Evolutionary conservation across 2,113 vertebrate species (phyloP).

Genomic region (Trinectes maculatus): DNA sequence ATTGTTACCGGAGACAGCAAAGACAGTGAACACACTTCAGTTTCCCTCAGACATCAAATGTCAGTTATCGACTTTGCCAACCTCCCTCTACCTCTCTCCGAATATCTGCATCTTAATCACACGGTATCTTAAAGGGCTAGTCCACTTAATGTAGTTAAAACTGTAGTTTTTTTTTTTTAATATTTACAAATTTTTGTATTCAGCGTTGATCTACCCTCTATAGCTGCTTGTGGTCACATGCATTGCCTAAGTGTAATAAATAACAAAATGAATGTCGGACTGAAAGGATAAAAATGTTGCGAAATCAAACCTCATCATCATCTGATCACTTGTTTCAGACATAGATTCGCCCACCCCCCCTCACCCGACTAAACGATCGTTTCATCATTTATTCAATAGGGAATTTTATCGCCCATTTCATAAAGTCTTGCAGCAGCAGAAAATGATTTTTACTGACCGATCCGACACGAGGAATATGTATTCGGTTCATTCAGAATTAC

Average conservation of each 20-base stretch:
- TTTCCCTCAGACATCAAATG: conserved; percentile 36
- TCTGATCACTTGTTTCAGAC: too few species aligned
- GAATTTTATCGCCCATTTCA: not conserved
- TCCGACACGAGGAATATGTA: not conserved
- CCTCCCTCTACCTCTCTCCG: conserved; percentile 1
- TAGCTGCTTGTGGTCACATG: too few species aligned
- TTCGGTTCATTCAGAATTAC: not conserved
- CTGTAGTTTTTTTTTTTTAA: too few species aligned
- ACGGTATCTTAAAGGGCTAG: not conserved
- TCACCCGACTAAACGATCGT: not conserved
- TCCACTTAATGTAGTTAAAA: too few species aligned
- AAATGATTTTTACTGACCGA: not conserved
- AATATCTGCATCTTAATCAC: conserved; percentile 24
- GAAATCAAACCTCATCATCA: too few species aligned
- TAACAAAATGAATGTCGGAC: too few species aligned
- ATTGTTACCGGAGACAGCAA: conserved; percentile 39
- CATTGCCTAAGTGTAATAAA: too few species aligned
- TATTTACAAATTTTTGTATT: too few species aligned
- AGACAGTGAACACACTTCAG: conserved; percentile 28
- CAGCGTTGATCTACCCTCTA: too few species aligned
- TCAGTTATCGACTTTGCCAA: conserved; percentile 2
- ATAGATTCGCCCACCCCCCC: not conserved
- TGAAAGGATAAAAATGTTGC: too few species aligned
- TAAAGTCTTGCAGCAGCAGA: conserved; percentile 2
- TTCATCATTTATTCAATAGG: not conserved